Evolutionary conservation across 2,797 vertebrate genomes (phyloP).

Genomic region (Sternotherus odoratus): DNA sequence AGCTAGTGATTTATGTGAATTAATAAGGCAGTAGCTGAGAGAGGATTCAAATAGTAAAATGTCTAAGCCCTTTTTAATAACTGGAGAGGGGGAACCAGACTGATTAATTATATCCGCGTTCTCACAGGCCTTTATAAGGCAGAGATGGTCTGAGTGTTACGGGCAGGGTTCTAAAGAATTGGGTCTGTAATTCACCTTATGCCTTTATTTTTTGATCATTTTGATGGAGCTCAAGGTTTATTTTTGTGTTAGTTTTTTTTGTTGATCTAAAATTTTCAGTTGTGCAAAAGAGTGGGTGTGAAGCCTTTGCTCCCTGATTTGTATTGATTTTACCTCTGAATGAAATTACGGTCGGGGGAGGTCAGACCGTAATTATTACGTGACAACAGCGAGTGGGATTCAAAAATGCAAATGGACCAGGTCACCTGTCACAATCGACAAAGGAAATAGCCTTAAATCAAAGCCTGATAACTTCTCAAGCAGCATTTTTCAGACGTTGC

Average conservation of each 20-base stretch:
- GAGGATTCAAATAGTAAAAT: background rate
- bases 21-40: background rate
- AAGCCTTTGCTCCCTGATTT: background rate
- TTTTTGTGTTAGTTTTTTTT: background rate
- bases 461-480: background rate
- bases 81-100: background rate
- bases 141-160: background rate
- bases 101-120: background rate
- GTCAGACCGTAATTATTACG: no score
- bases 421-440: background rate
- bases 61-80: background rate
- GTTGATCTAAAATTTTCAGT: background rate
- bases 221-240: background rate
- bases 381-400: background rate
- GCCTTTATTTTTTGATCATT: background rate
- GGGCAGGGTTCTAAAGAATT: background rate
- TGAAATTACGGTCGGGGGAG: background rate
- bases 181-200: background rate
- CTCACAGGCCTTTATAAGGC: background rate
- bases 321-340: background rate
- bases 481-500: background rate
- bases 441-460: background rate
- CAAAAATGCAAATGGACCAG: background rate
- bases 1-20: slow-evolving; percentile 1
- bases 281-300: background rate